A percentile compares a stretch with the other conserved stretches of the same genome.
phyloP scores from a whole-genome alignment of 2,888 invertebrate genomes.

The Sceliomorpha sp. region DNA sequence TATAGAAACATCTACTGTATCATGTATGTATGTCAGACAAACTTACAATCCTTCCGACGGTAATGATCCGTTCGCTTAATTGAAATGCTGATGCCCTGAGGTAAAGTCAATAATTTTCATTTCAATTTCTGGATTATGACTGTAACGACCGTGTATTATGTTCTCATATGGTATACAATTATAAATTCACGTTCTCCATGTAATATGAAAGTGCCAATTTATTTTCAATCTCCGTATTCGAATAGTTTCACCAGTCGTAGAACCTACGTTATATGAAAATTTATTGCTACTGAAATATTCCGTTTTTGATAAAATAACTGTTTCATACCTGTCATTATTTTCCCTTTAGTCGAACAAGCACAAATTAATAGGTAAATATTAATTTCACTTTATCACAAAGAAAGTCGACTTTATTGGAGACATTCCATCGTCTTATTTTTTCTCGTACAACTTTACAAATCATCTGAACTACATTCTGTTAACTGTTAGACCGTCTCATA shows the following conservation, averaged over 20 bases:
- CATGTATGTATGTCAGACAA: conserved; percentile 3
- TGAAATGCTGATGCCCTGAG: conserved; percentile 26
- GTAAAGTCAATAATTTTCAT: conserved; percentile 33
- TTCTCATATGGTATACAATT: conserved; percentile 16
- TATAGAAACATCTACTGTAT: too few relatives aligned
- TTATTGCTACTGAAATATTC: neutral
- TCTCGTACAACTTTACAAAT: conserved; percentile 25
- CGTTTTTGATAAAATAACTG: neutral
- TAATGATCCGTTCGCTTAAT: conserved; percentile 21
- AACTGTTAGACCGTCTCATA: conserved; percentile 26
- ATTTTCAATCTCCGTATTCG: conserved; percentile 14
- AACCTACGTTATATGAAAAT: neutral
- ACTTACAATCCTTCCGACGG: conserved; percentile 6
- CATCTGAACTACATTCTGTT: conserved; percentile 30
- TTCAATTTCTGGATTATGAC: conserved; percentile 31
- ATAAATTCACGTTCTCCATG: conserved; percentile 20
- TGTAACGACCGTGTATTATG: conserved; percentile 18
- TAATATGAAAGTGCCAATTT: conserved; percentile 32
- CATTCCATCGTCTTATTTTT: conserved; percentile 22
- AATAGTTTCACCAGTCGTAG: neutral
- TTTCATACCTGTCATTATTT: neutral
- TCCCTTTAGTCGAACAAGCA: too few relatives aligned
- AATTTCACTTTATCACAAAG: conserved; percentile 12
- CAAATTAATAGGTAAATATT: too few relatives aligned
- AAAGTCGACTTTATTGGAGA: conserved; percentile 21